Percentiles rank a stretch among this genome's conserved stretches.
Conservation (phyloP, 1,140 invertebrate genomes). For the Drosophila miranda region DNA sequence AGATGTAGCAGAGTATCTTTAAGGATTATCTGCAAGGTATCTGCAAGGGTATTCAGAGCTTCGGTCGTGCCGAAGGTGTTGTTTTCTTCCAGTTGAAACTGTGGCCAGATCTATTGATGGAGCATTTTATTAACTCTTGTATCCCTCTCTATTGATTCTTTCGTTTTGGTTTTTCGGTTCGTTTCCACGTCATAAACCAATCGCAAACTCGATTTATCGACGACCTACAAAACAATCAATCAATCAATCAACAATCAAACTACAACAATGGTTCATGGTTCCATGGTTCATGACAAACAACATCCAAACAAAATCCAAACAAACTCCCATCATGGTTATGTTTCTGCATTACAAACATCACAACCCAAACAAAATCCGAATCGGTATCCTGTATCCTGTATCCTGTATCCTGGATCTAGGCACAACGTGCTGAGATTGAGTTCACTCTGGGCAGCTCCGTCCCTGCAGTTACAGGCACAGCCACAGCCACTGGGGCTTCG, state of each 20-base stretch:
- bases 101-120: conserved; percentile 2
- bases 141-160: conserved; percentile 26
- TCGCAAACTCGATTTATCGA: too few species aligned
- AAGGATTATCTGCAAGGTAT: neutral
- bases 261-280: conserved; percentile 59
- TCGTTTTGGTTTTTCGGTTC: conserved; percentile 51
- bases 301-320: conserved; percentile 18
- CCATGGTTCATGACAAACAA: conserved; percentile 63
- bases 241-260: conserved; percentile 27
- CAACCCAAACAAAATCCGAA: conserved; percentile 19
- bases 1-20: too few species aligned
- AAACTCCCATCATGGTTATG: conserved; percentile 25
- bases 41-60: neutral
- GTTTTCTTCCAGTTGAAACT: neutral
- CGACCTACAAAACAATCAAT: too few species aligned
- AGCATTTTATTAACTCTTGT: conserved; percentile 1
- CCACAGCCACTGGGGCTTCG: conserved; percentile 25
- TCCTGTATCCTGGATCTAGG: conserved; percentile 85
- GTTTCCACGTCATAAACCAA: conserved; percentile 41
- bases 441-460: conserved; percentile 88
- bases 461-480: conserved; percentile 5
- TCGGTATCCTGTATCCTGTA: conserved; percentile 22
- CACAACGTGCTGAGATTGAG: conserved; percentile 95
- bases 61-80: too few species aligned
- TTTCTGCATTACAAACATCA: conserved; percentile 2